Evolutionary conservation across 2,113 vertebrate species (phyloP), one percentile per base, ranked within the genome.

Genomic region (Physeter macrocephalus): DNA sequence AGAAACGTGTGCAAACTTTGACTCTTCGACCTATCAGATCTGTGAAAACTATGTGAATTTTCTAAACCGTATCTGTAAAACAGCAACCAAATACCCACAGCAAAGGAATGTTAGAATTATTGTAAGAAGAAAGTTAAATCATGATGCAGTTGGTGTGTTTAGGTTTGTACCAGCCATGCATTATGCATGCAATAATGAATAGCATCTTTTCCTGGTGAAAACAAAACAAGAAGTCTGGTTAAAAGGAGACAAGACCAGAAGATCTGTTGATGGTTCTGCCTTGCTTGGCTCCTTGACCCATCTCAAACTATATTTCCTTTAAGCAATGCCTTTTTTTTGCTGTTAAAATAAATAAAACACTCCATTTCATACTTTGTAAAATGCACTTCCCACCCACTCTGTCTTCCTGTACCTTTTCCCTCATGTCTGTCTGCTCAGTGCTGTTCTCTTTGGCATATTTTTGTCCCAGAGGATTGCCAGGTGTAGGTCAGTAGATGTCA

Each of bases 401-500:
- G 29, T 84, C 84, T 93, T 81, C 52, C 15, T 54, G n/a, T n/a
- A 39, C 29, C 3, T 90, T 96, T 93, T 54, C 14, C 14, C 12
- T 54, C 36, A 52, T 49, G 20, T 83, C 21, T 84, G 13, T 71
- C 9, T 66, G 10, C 57, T 52, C 18, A 14, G 21, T 59, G 23
- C 23, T 93, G n/a, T 81, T 96, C 81, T 95, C 62, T 86, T 71
- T n/a, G 77, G 43, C 27, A 90, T 49, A 36, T 87, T 95, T 87
- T 74, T 43, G 6, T 78, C 64, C 39, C 43, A 67, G 62, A 67
- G 54, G 77, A 93, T 93, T 92, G 61, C 88, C 85, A 96, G 90
- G 74, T 92, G 21, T 52, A 74, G 69, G 87, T 92, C 92, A 90
- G 17, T 43, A 34, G 69, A 90, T 94, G 84, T 96, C 91, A 95